These are phyloP conservation scores for Fissipunctia ypsillon DNA, from an alignment of 2,888 invertebrate species.

Conservation along the genomic window DNA sequence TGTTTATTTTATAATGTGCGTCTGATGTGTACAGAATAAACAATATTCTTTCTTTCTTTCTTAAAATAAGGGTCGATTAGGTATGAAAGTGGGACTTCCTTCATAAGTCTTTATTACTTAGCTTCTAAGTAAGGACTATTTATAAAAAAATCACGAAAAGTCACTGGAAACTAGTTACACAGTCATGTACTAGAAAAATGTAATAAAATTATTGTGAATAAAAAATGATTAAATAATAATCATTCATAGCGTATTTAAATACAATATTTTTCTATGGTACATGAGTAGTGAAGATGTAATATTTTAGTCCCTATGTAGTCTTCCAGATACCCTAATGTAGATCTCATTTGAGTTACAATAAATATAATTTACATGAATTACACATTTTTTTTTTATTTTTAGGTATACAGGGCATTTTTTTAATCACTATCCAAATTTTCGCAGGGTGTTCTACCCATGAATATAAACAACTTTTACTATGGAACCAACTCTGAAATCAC, in stretches of 20 bases:
- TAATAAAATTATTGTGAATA: constrained; percentile 48
- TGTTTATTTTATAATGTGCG: not conserved
- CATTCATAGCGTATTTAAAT: constrained; percentile 48
- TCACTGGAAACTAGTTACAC: constrained; percentile 35
- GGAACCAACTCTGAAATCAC: no score
- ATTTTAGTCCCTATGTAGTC: constrained; percentile 76
- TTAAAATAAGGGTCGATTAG: not conserved
- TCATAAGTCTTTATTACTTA: constrained; percentile 32
- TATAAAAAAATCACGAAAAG: constrained; percentile 26
- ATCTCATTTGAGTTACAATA: constrained; percentile 79
- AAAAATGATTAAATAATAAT: constrained; percentile 27
- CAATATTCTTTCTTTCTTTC: not conserved
- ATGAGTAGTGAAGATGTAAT: constrained; percentile 53
- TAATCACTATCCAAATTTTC: no score
- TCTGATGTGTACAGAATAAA: not conserved
- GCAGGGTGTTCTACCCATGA: no score
- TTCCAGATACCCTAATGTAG: constrained; percentile 83
- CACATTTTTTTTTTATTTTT: constrained; percentile 13
- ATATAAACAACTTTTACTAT: no score
- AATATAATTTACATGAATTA: constrained; percentile 62
- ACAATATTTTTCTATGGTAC: constrained; percentile 67
- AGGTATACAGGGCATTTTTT: no score
- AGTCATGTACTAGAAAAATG: constrained; percentile 55
- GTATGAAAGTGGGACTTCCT: constrained; percentile 9
- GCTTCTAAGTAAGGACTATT: constrained; percentile 36